These are phyloP conservation scores for Terrapene triunguis DNA, from an alignment of 2,113 vertebrate species.

Conservation along the genomic window DNA sequence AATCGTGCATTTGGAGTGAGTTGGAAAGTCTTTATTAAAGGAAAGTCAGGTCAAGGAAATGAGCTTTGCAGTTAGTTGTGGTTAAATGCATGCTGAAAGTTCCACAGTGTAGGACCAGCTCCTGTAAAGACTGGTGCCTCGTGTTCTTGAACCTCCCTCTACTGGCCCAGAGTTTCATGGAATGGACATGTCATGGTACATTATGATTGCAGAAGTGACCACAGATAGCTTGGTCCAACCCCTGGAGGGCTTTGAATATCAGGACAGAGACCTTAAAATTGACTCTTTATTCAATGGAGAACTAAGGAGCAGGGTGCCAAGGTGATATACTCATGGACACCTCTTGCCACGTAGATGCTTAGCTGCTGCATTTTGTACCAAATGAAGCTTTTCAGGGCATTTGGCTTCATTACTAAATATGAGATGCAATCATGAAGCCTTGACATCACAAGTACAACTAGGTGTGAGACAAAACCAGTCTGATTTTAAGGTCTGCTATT, in stretches of 20 bases:
- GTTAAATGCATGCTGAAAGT: background rate
- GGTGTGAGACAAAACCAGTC: background rate
- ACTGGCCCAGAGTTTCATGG: background rate
- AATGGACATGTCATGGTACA: background rate
- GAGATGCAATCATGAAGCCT: background rate
- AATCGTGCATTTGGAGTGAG: rapidly evolving
- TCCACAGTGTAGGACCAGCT: background rate
- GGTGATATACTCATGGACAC: conserved; percentile 8
- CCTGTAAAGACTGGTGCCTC: rapidly evolving
- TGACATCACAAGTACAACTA: background rate
- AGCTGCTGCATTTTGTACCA: background rate
- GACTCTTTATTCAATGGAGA: conserved; percentile 5
- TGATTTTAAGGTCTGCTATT: background rate
- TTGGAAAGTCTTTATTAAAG: background rate
- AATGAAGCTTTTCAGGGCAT: background rate
- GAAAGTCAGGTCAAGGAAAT: background rate
- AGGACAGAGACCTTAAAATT: background rate
- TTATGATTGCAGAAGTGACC: conserved; percentile 37
- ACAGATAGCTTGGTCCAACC: conserved; percentile 15
- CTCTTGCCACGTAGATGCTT: background rate
- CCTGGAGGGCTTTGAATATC: background rate
- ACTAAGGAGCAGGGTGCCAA: conserved; percentile 15
- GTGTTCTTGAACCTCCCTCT: background rate
- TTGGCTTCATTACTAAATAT: background rate
- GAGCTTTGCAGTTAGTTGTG: background rate